Conservation (phyloP, 2,888 invertebrate species). For the Nomada lathburiana region DNA sequence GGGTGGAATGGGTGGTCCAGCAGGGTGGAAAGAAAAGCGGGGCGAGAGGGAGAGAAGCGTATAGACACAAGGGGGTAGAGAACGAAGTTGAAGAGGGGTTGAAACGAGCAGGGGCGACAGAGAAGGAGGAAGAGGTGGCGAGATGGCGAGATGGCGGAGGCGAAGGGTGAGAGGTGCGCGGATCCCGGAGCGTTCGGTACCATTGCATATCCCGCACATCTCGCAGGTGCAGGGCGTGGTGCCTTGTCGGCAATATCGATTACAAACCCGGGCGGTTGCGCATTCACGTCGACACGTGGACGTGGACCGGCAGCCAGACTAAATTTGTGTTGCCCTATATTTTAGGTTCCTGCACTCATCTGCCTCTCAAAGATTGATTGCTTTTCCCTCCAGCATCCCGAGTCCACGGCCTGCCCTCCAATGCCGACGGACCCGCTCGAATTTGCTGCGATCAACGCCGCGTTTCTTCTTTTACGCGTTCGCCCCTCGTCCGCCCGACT, state of each 20-base stretch:
- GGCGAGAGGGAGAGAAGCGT: conserved; percentile 31
- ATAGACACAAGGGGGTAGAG: conserved; percentile 39
- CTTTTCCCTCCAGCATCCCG: conserved; percentile 75
- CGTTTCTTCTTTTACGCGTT: not conserved
- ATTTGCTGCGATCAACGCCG: conserved; percentile 49
- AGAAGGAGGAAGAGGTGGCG: not conserved
- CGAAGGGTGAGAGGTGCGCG: conserved; percentile 39
- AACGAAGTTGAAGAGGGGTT: conserved; percentile 32
- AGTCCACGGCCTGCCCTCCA: conserved; percentile 51
- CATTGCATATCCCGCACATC: conserved; percentile 81
- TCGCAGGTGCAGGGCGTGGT: conserved; percentile 84
- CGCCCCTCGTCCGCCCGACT: too few species aligned
- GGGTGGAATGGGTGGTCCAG: conserved; percentile 14
- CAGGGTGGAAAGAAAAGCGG: conserved; percentile 34
- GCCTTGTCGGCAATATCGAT: conserved; percentile 84
- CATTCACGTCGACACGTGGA: conserved; percentile 84
- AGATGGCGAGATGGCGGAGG: not conserved
- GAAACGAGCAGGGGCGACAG: conserved; percentile 8
- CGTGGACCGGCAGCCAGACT: conserved; percentile 80
- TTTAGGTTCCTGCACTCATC: conserved; percentile 83
- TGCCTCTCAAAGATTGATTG: conserved; percentile 84
- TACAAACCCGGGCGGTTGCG: conserved; percentile 83
- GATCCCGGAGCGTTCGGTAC: conserved; percentile 72
- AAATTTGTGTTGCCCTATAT: conserved; percentile 84
- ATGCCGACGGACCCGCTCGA: conserved; percentile 53